Conservation (phyloP, 2,797 vertebrate genomes). For the Mionectes olivaceus region DNA sequence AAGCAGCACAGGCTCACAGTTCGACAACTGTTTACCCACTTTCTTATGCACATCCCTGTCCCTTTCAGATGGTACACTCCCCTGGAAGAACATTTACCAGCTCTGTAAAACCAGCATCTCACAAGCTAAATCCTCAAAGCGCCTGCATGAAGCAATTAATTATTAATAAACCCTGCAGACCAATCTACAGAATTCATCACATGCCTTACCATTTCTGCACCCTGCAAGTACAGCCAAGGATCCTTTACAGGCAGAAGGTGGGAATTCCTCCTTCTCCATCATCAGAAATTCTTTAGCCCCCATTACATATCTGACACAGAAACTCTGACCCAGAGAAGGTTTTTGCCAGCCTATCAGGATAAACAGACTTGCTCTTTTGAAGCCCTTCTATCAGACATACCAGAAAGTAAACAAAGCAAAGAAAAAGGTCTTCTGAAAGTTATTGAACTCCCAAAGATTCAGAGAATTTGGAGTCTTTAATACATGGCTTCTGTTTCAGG, state of each 20-base stretch:
- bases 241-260: not conserved
- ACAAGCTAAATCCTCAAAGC: not conserved
- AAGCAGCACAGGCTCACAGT: not conserved
- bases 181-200: not conserved
- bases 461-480: not conserved
- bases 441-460: not conserved
- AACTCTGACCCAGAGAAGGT: not conserved
- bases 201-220: not conserved
- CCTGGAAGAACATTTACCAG: not conserved
- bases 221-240: not conserved
- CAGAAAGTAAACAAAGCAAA: not conserved
- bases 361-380: not conserved
- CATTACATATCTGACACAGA: not conserved
- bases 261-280: not conserved
- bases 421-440: not conserved
- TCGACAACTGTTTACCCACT: not conserved
- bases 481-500: not conserved
- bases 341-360: not conserved
- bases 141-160: not conserved
- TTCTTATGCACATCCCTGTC: not conserved
- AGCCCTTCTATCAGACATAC: not conserved
- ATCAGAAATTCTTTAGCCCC: not conserved
- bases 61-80: not conserved
- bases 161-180: not conserved
- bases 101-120: not conserved